Evolutionary conservation across 2,888 invertebrate species (phyloP), one percentile per base, ranked within the genome.

Genomic region (Pseudococcus jackbeardsleyi): DNA sequence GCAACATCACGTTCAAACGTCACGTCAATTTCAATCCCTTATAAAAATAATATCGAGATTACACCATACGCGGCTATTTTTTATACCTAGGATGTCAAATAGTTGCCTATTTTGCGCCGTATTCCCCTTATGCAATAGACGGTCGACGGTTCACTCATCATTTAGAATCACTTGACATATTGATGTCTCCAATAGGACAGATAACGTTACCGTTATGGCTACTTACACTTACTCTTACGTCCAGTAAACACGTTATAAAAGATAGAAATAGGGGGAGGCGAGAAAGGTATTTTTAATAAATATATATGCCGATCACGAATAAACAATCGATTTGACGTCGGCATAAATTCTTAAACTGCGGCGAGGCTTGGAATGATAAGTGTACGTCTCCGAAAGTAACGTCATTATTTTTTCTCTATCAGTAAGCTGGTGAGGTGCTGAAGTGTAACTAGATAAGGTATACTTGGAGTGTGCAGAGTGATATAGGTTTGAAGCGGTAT

Each of bases 251-350:
- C n/a, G 50, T 59, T 8, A 42, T 42, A 42, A 59, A 7, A 17
- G n/a, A n/a, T 59, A 22, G 64, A 59, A n/a, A 17, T 2, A 19
- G 64, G 22, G 12, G 22, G 11, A 5, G 11, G 64, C 5, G 9
- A 19, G 11, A 64, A 22, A 4, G 72, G 72, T 19, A 17, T 72
- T 72, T 33, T 33, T 22, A 64, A 64, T 64, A 64, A 72, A 72
- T 33, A 33, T 33, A 33, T 72, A 72, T 72, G 72, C 72, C 72
- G 72, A 72, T 72, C 72, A 72, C 72, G 72, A 72, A 33, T 72
- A 72, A 72, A 72, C 72, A 72, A 33, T 72, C 17, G 22, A 72
- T 1, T 72, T 72, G 72, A 72, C 72, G 72, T 72, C 17, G 33
- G 72, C 12, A 17, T 72, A 72, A 72, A 72, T 72, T 72, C 72